Conservation (phyloP, 2,888 invertebrate genomes). For the Anoncus sp. region DNA sequence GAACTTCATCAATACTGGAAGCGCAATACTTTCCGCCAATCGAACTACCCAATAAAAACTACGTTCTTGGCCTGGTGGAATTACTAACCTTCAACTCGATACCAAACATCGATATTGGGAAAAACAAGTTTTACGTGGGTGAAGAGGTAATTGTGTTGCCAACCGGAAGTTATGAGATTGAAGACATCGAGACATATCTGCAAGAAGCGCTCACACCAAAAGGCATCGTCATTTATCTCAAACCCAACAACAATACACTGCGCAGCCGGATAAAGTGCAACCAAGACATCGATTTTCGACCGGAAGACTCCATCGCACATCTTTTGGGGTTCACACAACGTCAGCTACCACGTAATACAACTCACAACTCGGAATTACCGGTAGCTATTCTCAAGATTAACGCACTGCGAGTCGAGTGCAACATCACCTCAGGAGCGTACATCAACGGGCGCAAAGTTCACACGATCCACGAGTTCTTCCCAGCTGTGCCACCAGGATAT, state of each 20-base stretch:
- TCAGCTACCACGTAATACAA: conserved; percentile 19
- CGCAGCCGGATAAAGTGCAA: conserved; percentile 48
- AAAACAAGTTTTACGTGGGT: conserved; percentile 66
- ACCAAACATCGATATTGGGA: conserved; percentile 74
- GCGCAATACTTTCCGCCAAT: conserved; percentile 71
- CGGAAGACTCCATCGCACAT: conserved; percentile 39
- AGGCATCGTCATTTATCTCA: not conserved
- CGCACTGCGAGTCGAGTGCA: conserved; percentile 67
- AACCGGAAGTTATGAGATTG: conserved; percentile 73
- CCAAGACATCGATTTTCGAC: conserved; percentile 33
- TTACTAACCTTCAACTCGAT: conserved; percentile 72
- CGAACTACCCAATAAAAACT: conserved; percentile 65
- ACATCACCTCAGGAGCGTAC: conserved; percentile 66
- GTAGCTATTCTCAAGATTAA: conserved; percentile 65
- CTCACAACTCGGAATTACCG: conserved; percentile 59
- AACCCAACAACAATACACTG: conserved; percentile 24
- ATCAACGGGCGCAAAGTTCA: conserved; percentile 61
- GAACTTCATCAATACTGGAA: conserved; percentile 66
- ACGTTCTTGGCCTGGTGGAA: conserved; percentile 72
- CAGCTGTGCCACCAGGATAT: conserved; percentile 72
- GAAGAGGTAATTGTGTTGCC: conserved; percentile 66
- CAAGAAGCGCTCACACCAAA: conserved; percentile 18
- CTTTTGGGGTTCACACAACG: conserved; percentile 29
- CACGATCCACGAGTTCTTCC: conserved; percentile 71
- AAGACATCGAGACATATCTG: conserved; percentile 69